Evolutionary conservation across 2,113 vertebrate genomes (phyloP).

Genomic region (Aplodontia rufa): DNA sequence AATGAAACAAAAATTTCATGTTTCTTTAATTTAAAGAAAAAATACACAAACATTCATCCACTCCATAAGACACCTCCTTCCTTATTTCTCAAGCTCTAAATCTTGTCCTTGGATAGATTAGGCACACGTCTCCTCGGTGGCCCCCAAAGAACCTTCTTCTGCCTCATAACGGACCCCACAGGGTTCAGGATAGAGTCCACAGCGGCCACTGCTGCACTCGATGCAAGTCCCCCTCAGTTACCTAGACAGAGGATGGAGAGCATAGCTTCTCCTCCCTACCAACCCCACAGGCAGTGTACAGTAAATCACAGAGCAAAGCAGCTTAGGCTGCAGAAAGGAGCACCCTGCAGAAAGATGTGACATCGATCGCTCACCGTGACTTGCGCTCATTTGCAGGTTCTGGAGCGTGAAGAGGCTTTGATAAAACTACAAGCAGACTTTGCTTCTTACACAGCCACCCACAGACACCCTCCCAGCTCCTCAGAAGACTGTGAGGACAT

Average conservation of each 20-base stretch:
- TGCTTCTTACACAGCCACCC: constrained; percentile 83
- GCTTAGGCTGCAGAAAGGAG: neutral
- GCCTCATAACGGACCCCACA: neutral
- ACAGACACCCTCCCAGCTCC: constrained; percentile 80
- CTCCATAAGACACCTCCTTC: neutral
- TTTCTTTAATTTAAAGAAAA: neutral
- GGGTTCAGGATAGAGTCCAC: neutral
- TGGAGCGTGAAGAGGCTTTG: constrained; percentile 79
- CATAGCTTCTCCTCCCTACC: neutral
- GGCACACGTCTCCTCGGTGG: neutral
- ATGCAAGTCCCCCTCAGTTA: neutral
- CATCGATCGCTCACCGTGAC: neutral
- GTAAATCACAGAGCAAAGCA: neutral
- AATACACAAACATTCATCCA: neutral
- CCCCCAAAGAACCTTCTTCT: neutral
- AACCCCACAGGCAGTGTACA: neutral
- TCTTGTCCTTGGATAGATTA: neutral
- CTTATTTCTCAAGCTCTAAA: constrained; percentile 6
- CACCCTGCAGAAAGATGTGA: neutral
- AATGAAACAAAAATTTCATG: neutral
- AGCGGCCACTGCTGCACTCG: neutral
- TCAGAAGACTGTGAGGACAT: constrained; percentile 78
- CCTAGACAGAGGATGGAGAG: neutral
- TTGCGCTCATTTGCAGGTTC: constrained; percentile 64
- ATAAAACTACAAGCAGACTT: constrained; percentile 82